A percentile compares a stretch with the other conserved stretches of the same genome.
These are phyloP conservation scores for Pseudorhombus dupliciocellatus DNA, from an alignment of 2,113 vertebrate species.

Conservation along the genomic window DNA sequence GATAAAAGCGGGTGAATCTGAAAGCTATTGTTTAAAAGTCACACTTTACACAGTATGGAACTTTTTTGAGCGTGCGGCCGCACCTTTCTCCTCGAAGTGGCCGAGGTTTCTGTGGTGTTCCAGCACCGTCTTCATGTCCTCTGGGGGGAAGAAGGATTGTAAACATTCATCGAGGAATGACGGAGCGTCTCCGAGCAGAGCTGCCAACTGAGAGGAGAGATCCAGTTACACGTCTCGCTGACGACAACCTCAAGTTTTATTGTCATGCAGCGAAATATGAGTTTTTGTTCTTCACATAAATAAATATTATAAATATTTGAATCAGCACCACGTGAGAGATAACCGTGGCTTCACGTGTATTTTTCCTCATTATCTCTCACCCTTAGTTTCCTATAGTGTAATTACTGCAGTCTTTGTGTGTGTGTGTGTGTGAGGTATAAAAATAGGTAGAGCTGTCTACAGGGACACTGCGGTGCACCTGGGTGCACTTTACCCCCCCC, in stretches of 20 bases:
- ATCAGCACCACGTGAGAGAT: background rate
- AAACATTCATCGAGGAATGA: slow-evolving; percentile 74
- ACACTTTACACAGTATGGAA: background rate
- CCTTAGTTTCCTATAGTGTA: background rate
- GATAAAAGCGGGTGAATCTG: background rate
- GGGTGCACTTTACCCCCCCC: slow-evolving; percentile 32
- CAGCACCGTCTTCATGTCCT: slow-evolving; percentile 72
- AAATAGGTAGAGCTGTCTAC: background rate
- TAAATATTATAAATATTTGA: too few species aligned
- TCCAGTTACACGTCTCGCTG: slow-evolving; percentile 14
- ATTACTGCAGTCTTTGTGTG: background rate
- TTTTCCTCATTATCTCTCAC: background rate
- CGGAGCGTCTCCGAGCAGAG: slow-evolving; percentile 67
- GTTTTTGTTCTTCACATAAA: too few species aligned
- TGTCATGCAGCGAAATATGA: background rate
- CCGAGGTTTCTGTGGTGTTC: slow-evolving; percentile 75
- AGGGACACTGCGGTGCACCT: slow-evolving; percentile 40
- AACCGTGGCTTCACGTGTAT: background rate
- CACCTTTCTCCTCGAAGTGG: slow-evolving; percentile 74
- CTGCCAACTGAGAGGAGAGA: slow-evolving; percentile 66
- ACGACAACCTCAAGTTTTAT: background rate
- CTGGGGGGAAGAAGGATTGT: slow-evolving; percentile 60
- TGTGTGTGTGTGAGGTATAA: background rate
- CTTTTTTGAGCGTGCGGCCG: background rate
- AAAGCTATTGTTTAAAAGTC: too few species aligned